Percentiles rank a stretch among this genome's conserved stretches.
Conservation (phyloP, 2,113 vertebrate genomes). For the Elanus axillaris region DNA sequence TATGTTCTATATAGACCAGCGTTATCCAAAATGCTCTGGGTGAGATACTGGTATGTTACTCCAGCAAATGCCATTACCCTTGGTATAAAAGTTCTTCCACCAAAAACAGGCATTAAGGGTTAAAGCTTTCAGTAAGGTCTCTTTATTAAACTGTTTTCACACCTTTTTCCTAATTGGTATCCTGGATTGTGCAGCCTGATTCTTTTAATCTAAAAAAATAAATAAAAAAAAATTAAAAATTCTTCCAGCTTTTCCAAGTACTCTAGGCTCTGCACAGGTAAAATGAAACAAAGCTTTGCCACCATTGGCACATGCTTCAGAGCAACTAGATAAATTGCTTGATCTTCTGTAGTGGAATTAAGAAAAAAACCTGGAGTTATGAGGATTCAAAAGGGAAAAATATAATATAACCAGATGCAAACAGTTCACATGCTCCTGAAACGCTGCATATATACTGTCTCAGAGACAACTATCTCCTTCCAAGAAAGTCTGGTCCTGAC, state of each 20-base stretch:
- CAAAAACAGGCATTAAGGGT: neutral
- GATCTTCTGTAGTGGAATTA: neutral
- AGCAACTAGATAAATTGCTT: fast-evolving
- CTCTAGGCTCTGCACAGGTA: neutral
- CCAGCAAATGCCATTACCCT: neutral
- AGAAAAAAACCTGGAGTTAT: neutral
- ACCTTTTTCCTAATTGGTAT: neutral
- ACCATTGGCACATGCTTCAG: neutral
- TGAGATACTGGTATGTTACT: no score
- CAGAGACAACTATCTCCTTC: neutral
- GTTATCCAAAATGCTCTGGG: neutral
- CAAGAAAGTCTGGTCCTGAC: neutral
- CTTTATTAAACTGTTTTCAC: neutral
- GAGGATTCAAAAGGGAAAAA: neutral
- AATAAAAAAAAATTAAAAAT: no score
- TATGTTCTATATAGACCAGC: neutral
- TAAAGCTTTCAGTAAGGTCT: neutral
- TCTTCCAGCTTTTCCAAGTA: neutral
- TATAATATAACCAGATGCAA: neutral
- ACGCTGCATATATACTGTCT: neutral
- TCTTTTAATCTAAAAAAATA: neutral
- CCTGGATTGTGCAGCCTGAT: neutral
- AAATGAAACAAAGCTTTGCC: neutral
- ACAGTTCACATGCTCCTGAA: neutral
- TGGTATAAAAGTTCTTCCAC: neutral